Conservation (phyloP, 2,797 vertebrate genomes). For the Florisuga fusca region DNA sequence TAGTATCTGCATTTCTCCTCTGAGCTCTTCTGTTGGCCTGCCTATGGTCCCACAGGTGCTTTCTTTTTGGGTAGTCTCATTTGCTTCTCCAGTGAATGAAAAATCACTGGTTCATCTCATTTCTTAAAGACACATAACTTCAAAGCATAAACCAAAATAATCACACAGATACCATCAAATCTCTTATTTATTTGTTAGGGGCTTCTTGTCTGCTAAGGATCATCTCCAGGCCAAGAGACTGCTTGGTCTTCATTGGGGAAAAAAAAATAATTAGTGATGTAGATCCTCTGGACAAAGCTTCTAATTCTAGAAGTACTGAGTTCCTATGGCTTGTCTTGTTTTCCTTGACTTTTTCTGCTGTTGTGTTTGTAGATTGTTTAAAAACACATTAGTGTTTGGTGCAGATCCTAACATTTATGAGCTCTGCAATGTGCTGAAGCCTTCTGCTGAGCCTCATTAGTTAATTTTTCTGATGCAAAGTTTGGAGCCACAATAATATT, state of each 20-base stretch:
- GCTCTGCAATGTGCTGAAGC: background rate
- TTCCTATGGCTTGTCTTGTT: background rate
- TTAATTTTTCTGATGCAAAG: background rate
- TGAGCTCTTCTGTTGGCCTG: background rate
- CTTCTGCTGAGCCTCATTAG: background rate
- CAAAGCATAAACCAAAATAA: background rate
- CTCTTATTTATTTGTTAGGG: background rate
- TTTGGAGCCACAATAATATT: background rate
- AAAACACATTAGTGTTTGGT: background rate
- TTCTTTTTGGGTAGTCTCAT: background rate
- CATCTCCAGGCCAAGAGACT: background rate
- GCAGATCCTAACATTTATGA: background rate
- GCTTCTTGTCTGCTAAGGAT: background rate
- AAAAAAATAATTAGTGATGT: background rate
- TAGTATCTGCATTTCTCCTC: background rate
- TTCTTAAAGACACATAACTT: background rate
- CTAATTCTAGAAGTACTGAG: background rate
- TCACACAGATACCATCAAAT: background rate
- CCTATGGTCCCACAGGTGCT: background rate
- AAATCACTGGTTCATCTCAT: background rate
- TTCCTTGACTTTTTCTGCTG: background rate
- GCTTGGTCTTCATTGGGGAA: background rate
- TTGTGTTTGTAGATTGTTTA: background rate
- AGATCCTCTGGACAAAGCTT: background rate
- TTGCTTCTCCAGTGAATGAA: background rate